Percentiles rank a stretch among this genome's conserved stretches.
These are phyloP conservation scores for Ommatoiulus sabulosus DNA, from an alignment of 2,888 invertebrate genomes.

Conservation along the genomic window DNA sequence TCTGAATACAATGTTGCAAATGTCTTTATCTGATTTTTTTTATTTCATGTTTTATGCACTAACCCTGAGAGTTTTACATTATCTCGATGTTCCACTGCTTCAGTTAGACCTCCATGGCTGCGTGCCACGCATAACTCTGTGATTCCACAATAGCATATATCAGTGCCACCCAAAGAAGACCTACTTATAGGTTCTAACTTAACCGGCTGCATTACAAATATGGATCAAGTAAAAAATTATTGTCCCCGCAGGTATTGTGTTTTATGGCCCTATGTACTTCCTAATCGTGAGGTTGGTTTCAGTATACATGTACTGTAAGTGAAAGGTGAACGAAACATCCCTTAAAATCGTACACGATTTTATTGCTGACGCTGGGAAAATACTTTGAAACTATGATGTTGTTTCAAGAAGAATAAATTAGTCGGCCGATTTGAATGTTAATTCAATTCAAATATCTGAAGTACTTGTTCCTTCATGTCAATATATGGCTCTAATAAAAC, in stretches of 20 bases:
- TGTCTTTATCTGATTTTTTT: background rate
- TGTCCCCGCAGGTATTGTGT: background rate
- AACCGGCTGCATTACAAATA: background rate
- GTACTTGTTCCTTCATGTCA: too few species aligned
- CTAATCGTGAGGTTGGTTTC: background rate
- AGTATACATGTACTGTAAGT: background rate
- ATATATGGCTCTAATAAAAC: background rate
- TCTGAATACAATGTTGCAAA: background rate
- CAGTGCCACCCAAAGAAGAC: background rate
- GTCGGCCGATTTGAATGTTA: too few species aligned
- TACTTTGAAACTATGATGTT: too few species aligned
- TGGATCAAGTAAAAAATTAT: background rate
- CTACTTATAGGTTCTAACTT: background rate
- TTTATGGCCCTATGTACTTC: background rate
- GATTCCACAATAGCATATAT: background rate
- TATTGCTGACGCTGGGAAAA: too few species aligned
- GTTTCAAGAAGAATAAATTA: too few species aligned
- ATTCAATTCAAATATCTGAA: too few species aligned
- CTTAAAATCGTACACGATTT: background rate
- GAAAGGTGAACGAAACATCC: slow-evolving; percentile 21
- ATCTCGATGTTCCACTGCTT: slow-evolving; percentile 12
- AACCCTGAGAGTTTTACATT: background rate
- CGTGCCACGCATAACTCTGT: background rate
- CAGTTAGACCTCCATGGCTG: background rate
- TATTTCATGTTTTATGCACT: background rate